Evolutionary conservation across 2,797 vertebrate species (phyloP).

Genomic region (Chelmon rostratus): DNA sequence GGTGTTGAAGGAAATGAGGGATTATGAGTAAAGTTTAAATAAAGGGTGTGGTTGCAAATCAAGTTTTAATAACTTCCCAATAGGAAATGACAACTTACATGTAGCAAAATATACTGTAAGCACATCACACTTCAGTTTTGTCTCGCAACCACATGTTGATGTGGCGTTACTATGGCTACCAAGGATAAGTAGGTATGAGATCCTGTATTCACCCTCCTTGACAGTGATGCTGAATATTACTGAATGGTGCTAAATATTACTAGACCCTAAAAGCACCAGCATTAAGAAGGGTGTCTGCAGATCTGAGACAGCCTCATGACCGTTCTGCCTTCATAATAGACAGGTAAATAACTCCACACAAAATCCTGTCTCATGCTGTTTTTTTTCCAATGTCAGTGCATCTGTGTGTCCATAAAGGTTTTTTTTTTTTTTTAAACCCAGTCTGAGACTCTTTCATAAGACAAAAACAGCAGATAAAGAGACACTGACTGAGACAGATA

Average conservation of each 20-base stretch:
- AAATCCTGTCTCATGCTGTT: too few relatives aligned
- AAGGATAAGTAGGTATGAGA: background rate
- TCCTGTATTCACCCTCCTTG: background rate
- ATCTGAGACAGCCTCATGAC: background rate
- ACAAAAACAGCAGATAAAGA: constrained; percentile 6
- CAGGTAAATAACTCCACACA: background rate
- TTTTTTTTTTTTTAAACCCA: background rate
- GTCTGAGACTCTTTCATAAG: background rate
- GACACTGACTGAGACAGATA: constrained; percentile 2
- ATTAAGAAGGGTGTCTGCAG: background rate
- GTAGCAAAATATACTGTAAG: background rate
- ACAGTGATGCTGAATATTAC: background rate
- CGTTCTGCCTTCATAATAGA: background rate
- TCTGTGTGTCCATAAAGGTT: background rate
- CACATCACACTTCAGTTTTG: background rate
- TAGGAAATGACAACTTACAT: background rate
- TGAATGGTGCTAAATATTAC: background rate
- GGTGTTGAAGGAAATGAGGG: background rate
- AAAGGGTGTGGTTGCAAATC: background rate
- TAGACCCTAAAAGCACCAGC: background rate
- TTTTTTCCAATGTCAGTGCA: background rate
- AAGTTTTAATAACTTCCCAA: background rate
- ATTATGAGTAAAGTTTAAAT: background rate
- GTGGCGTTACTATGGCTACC: background rate
- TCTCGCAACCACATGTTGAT: background rate